Evolutionary conservation across 1,140 invertebrate species (phyloP).

Genomic region (Thaumatotibia leucotreta): DNA sequence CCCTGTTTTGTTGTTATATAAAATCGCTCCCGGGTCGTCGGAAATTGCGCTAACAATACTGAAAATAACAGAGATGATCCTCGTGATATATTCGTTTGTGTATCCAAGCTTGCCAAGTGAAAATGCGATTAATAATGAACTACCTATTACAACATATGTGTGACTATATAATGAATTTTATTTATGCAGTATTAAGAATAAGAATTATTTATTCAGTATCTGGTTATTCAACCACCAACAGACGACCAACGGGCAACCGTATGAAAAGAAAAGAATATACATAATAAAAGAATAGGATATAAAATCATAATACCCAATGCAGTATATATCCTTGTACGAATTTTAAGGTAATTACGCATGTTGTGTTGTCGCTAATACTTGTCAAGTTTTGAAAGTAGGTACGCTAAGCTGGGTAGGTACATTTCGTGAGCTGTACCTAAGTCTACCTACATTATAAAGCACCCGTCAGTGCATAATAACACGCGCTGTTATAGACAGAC

Average conservation of each 20-base stretch:
- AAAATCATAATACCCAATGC: too few relatives aligned
- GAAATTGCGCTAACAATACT: slow-evolving; percentile 7
- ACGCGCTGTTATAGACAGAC: neutral
- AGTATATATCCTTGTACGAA: too few relatives aligned
- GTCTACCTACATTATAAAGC: neutral
- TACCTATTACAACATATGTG: too few relatives aligned
- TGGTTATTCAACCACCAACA: too few relatives aligned
- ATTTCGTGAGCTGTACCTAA: neutral
- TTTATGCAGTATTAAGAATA: too few relatives aligned
- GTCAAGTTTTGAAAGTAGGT: neutral
- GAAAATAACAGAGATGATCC: neutral
- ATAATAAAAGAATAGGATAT: too few relatives aligned
- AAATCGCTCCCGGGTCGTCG: neutral
- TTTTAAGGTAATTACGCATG: too few relatives aligned
- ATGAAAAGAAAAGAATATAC: too few relatives aligned
- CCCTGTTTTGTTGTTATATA: slow-evolving; percentile 7
- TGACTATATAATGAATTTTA: too few relatives aligned
- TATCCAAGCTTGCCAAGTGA: neutral
- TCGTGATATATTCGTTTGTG: neutral
- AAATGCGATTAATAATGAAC: neutral
- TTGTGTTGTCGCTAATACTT: too few relatives aligned
- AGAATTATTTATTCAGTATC: too few relatives aligned
- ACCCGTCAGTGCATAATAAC: slow-evolving; percentile 4
- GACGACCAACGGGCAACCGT: too few relatives aligned
- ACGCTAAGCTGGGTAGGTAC: neutral